Base-by-base conservation (phyloP, 2,797 vertebrate genomes). In the Podarcis siculus region DNA sequence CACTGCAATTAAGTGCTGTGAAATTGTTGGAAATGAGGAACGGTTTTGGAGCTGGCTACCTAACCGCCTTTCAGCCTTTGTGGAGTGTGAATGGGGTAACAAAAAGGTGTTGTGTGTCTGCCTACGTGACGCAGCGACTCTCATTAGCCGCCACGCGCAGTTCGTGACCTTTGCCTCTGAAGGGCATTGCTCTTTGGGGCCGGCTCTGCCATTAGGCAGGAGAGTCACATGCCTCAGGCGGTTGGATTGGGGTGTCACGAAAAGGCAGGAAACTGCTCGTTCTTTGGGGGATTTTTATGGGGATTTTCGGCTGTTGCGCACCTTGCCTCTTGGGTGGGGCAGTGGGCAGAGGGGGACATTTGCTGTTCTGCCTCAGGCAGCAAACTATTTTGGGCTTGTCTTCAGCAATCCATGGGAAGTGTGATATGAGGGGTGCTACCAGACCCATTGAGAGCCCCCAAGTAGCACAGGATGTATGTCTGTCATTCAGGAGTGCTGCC, bases 21-120 rank as follows among this genome's bases (percentile, higher is more conserved):
- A 0, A 76, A 25, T 76, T 13, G 37, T 1, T 76, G 73, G 37
- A 4, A 19, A 45, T 25, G 3, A 5, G 39, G 25, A 13, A 5
- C 19, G 19, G 72, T 8, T 49, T 39, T 5, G 1, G 25, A 0
- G 5, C 8, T 27, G 35, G 25, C 9, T 4, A 27, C 10, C 4
- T 23, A 27, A 25, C 37, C 10, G 32, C n/a, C 32, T 19, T 37
- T 23, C 32, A 73, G 19, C 72, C 3, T 42, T 76, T 39, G 8
- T 7, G 3, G 49, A 42, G 37, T 37, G 8, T 42, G 73, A 76
- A 42, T 39, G 39, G 37, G 21, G 4, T 42, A 76, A 76, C 37
- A 42, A 42, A 76, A 25, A 10, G 37, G 35, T 25, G 23, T 76
- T 42, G 25, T 76, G 37, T 39, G 23, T 76, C 49, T 55, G 23